phyloP scores from a whole-genome alignment of 2,797 vertebrate species.

The Yasuhikotakia modesta region DNA sequence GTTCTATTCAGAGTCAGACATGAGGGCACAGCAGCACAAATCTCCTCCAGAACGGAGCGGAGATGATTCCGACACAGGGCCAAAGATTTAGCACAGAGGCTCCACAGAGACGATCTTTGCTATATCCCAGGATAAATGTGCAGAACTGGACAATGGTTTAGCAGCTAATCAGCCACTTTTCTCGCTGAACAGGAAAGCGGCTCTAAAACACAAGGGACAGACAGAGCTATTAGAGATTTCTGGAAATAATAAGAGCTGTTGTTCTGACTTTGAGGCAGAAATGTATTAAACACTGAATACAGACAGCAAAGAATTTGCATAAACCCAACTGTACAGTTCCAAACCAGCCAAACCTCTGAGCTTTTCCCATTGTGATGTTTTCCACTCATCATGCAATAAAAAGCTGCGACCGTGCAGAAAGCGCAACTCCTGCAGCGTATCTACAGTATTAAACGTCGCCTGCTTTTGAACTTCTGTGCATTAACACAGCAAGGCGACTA shows the following conservation, averaged over 20 bases:
- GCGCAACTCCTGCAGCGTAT: background rate
- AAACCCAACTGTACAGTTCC: background rate
- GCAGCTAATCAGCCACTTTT: constrained; percentile 5
- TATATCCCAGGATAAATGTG: constrained; percentile 7
- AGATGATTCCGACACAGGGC: constrained; percentile 26
- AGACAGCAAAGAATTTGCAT: background rate
- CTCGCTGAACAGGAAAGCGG: constrained; percentile 4
- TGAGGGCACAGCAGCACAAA: background rate
- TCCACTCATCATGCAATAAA: constrained; percentile 6
- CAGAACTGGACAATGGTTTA: constrained; percentile 7
- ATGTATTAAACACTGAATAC: background rate
- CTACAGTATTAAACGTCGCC: constrained; percentile 26
- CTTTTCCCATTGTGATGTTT: constrained; percentile 17
- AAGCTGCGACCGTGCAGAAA: background rate
- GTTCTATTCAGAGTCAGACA: background rate
- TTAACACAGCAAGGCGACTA: constrained; percentile 32
- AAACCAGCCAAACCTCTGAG: background rate
- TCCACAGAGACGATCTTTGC: background rate
- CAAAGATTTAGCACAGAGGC: constrained; percentile 5
- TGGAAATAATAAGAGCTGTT: background rate
- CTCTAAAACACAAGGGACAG: background rate
- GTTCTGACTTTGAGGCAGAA: too few species aligned
- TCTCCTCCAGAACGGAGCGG: constrained; percentile 27
- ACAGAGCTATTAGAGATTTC: background rate
- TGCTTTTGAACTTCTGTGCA: constrained; percentile 39